phyloP scores from a whole-genome alignment of 1,140 invertebrate genomes.

The Stegodyphus mimosarum region DNA sequence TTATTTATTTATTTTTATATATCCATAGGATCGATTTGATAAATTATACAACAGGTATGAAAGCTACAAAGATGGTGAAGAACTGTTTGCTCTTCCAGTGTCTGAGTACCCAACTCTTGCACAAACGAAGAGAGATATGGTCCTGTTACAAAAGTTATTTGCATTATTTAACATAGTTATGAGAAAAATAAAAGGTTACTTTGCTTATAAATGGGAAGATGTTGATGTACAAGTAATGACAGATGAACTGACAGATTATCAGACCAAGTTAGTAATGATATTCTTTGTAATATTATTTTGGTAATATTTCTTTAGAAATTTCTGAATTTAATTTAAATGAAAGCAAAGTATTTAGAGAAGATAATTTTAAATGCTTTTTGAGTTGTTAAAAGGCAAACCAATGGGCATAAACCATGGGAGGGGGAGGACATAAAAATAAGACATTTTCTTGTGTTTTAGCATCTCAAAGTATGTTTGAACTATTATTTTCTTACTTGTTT shows the following conservation, averaged over 20 bases:
- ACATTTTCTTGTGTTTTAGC: no score
- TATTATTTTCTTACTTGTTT: no score
- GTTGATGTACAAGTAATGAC: slow-evolving; percentile 98
- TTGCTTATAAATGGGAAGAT: slow-evolving; percentile 95
- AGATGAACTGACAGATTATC: slow-evolving; percentile 96
- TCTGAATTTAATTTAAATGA: no score
- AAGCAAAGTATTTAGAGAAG: no score
- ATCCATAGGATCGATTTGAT: slow-evolving; percentile 77
- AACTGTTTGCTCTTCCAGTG: slow-evolving; percentile 89
- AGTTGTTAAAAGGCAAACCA: no score
- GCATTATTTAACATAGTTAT: slow-evolving; percentile 97
- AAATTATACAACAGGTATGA: slow-evolving; percentile 81
- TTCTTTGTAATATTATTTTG: neutral
- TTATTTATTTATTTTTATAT: neutral
- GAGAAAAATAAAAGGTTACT: slow-evolving; percentile 93
- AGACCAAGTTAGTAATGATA: slow-evolving; percentile 78
- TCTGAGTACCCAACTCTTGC: slow-evolving; percentile 92
- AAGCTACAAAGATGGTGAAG: slow-evolving; percentile 88
- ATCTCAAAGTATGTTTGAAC: no score
- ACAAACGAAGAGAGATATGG: slow-evolving; percentile 94
- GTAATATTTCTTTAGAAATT: neutral
- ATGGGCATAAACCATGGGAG: no score
- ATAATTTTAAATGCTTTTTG: no score
- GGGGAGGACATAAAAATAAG: no score
- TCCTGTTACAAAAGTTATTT: slow-evolving; percentile 93